Evolutionary conservation across 2,888 invertebrate species (phyloP).

Genomic region (Leucozona laternaria): DNA sequence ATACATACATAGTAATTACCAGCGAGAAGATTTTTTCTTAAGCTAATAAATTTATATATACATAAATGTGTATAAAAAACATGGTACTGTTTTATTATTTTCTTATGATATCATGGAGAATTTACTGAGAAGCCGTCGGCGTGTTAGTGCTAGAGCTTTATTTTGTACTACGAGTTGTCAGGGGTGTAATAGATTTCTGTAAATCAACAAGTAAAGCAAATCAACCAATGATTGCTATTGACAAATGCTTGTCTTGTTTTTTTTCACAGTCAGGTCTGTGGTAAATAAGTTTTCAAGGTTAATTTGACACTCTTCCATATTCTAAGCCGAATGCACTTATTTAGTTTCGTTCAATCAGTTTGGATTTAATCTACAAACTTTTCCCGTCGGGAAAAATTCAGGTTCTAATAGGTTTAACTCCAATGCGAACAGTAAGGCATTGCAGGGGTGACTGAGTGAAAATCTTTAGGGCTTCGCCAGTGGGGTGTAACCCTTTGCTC

Average conservation of each 20-base stretch:
- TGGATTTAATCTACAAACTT: no score
- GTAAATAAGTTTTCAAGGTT: neutral
- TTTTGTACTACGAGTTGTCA: no score
- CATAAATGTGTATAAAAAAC: neutral
- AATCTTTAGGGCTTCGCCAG: no score
- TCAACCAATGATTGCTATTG: no score
- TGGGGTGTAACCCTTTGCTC: no score
- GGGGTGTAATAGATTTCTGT: neutral
- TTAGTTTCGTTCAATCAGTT: neutral
- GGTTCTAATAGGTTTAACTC: no score
- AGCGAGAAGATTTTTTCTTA: neutral
- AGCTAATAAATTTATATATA: neutral
- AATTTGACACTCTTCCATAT: neutral
- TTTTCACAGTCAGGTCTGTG: no score
- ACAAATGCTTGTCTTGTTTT: no score
- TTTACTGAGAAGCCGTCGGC: neutral
- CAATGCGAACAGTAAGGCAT: no score
- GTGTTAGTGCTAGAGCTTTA: neutral
- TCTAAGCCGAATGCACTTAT: neutral
- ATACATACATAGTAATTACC: neutral
- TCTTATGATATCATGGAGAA: neutral
- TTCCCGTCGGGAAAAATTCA: no score
- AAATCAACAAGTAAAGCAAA: no score
- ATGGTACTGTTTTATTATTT: constrained; percentile 7
- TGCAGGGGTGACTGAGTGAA: no score